Evolutionary conservation across 2,888 invertebrate species (phyloP).

Genomic region (Drosophila histrio): DNA sequence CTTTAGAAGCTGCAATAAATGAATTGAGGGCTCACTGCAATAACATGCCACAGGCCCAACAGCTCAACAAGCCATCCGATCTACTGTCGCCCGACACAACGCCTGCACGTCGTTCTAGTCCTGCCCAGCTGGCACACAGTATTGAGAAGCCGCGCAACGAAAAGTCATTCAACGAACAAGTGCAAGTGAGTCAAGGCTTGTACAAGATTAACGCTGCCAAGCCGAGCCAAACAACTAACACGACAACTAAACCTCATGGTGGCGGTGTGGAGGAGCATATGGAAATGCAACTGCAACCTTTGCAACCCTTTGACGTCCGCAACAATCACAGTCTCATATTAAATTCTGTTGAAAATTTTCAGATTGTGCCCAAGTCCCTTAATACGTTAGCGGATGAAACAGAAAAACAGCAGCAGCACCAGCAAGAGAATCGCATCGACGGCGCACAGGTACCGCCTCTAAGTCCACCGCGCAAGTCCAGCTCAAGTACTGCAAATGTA

Average conservation of each 20-base stretch:
- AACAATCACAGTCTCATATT: conserved; percentile 81
- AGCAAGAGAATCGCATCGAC: conserved; percentile 57
- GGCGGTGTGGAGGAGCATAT: conserved; percentile 46
- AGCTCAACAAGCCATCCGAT: conserved; percentile 61
- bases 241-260: conserved; percentile 51
- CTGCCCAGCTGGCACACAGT: conserved; percentile 50
- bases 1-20: conserved; percentile 57
- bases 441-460: conserved; percentile 66
- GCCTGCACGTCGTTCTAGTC: conserved; percentile 58
- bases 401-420: conserved; percentile 62
- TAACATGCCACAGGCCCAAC: conserved; percentile 51
- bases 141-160: conserved; percentile 76
- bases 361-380: conserved; percentile 82
- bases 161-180: conserved; percentile 83
- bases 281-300: conserved; percentile 35
- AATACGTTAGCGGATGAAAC: conserved; percentile 57
- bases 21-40: conserved; percentile 65
- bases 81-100: conserved; percentile 43
- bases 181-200: conserved; percentile 84
- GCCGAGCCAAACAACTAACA: conserved; percentile 70
- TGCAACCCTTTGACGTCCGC: conserved; percentile 48
- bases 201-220: conserved; percentile 80
- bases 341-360: conserved; percentile 85
- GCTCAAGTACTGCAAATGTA: conserved; percentile 31
- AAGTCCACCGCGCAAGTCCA: conserved; percentile 74